Evolutionary conservation across 2,888 invertebrate species (phyloP), one percentile per base, ranked within the genome.

Genomic region (Drosophila flavopinicola): DNA sequence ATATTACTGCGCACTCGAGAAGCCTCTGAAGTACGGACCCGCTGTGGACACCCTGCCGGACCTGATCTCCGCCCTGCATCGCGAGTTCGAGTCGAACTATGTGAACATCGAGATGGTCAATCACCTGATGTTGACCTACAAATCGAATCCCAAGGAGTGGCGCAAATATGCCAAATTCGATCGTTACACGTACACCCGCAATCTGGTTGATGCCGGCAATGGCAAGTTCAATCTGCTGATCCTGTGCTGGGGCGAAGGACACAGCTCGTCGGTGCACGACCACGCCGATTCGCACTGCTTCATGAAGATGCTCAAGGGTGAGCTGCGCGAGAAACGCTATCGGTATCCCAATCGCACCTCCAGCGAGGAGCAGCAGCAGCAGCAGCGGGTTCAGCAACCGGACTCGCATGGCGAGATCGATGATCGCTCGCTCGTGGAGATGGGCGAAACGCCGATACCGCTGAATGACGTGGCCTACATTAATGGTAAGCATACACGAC

Each of bases 161-260:
- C 95, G 94, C 88, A 96, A 96, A 89, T 99, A 94, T 88, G 98
- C 98, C 3, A 98, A 98, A 90, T 99, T 97, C 88, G 98, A 99
- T 91, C 94, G 96, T 89, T 92, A 63, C 82, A 97, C 96, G 88
- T 99, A 99, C 90, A 99, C 99, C 0, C 92, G 99, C 27, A 99
- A 99, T 91, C 92, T 99, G 79, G 97, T 99, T 0, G 98, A 99
- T 88, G 94, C 94, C 61, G 99, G 99, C 3, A 99, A 99, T 90
- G 99, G 98, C 0, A 97, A 97, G 89, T 99, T 98, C 92, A 99
- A 99, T 92, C 92, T 99, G 73, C 98, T 99, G 95, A 93, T 98
- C 24, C 92, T 99, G n/a, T 99, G 99, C 91, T 99, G 99, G 99
- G 97, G 98, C 15, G 97, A 98, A 89, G 97, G 97, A 0, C 97